Conservation (phyloP, 2,113 vertebrate species). For the Chaetodon trifascialis region DNA sequence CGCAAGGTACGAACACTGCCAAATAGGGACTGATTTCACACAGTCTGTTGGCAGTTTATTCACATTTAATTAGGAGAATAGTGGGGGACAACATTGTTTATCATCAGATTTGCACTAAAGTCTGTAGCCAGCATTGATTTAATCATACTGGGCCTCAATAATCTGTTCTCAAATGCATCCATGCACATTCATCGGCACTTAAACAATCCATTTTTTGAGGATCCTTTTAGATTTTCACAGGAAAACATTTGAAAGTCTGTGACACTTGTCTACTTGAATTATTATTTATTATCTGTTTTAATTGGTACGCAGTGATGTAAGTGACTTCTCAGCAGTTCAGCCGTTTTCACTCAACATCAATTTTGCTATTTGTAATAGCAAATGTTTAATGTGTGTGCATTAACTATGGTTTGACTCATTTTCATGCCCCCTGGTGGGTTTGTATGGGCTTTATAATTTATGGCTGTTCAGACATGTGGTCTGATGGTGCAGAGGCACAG, state of each 20-base stretch:
- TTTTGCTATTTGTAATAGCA: not conserved
- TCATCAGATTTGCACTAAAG: conserved; percentile 1
- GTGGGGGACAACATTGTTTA: conserved; percentile 25
- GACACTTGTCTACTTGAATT: not conserved
- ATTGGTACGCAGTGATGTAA: not conserved
- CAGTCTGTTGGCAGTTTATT: conserved; percentile 18
- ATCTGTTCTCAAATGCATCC: conserved; percentile 2
- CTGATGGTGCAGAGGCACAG: not conserved
- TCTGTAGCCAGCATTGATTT: conserved; percentile 26
- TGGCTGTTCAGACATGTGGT: not conserved
- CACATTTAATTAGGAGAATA: conserved; percentile 28
- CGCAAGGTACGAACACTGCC: not conserved
- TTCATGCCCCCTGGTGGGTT: not conserved
- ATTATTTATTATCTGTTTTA: not conserved
- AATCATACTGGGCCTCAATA: conserved; percentile 13
- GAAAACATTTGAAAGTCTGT: not conserved
- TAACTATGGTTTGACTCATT: conserved; percentile 20
- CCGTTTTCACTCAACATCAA: not conserved
- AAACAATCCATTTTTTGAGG: not conserved
- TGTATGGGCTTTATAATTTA: not conserved
- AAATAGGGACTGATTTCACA: conserved; percentile 10
- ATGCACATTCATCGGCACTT: not conserved
- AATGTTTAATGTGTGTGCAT: conserved; percentile 2
- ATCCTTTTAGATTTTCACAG: not conserved
- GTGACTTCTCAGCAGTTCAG: not conserved